Evolutionary conservation across 2,888 invertebrate species (phyloP).

Genomic region (Hololepta plana): DNA sequence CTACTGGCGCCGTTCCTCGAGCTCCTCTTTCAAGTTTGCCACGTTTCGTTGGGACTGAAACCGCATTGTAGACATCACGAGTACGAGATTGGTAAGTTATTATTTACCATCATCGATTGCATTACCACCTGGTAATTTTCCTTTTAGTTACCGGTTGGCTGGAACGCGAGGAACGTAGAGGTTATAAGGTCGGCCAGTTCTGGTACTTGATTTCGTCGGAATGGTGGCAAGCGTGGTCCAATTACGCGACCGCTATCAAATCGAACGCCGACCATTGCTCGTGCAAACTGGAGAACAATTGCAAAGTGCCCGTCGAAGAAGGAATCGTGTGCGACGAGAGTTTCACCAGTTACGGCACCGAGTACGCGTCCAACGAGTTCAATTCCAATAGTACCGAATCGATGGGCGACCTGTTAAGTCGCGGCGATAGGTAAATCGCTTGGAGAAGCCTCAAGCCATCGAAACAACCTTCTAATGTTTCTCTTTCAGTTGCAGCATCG

Average conservation of each 20-base stretch:
- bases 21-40: constrained; percentile 64
- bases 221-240: constrained; percentile 75
- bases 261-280: constrained; percentile 26
- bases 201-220: constrained; percentile 75
- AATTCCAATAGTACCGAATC: constrained; percentile 34
- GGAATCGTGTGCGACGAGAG: constrained; percentile 51
- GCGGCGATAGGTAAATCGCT: constrained; percentile 30
- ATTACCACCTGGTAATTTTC: background rate
- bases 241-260: constrained; percentile 36
- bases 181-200: constrained; percentile 64
- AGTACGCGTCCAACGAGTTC: constrained; percentile 24
- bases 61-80: constrained; percentile 70
- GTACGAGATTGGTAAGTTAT: constrained; percentile 45
- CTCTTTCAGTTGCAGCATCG: constrained; percentile 23
- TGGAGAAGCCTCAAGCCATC: background rate
- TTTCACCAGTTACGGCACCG: constrained; percentile 35
- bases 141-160: constrained; percentile 59
- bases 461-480: background rate
- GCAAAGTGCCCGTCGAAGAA: constrained; percentile 30
- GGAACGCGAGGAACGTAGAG: constrained; percentile 54
- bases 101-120: constrained; percentile 2
- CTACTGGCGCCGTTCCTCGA: constrained; percentile 52
- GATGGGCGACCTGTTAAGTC: constrained; percentile 41
- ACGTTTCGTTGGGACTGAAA: constrained; percentile 67
- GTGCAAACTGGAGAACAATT: constrained; percentile 22